These are phyloP conservation scores for Eupristina koningsbergeri DNA, from an alignment of 1,140 invertebrate genomes.

Conservation along the genomic window DNA sequence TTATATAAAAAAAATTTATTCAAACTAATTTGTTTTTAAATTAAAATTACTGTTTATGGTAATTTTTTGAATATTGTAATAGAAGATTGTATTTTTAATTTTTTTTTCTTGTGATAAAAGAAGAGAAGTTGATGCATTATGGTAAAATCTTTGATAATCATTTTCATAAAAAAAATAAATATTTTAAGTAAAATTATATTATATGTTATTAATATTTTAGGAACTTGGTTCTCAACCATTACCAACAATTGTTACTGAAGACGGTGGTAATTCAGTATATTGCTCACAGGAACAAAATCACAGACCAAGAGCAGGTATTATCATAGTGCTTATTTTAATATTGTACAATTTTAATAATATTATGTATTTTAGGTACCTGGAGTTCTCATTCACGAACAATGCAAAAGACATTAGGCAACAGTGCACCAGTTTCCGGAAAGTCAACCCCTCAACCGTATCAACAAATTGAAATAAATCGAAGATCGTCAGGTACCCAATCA, in stretches of 20 bases:
- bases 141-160: too few species aligned
- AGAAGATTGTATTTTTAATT: too few species aligned
- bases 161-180: too few species aligned
- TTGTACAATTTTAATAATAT: not conserved
- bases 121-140: too few species aligned
- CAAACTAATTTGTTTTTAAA: too few species aligned
- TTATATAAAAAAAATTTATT: too few species aligned
- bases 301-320: constrained; percentile 67
- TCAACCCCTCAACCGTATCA: constrained; percentile 66
- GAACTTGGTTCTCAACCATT: constrained; percentile 79
- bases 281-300: constrained; percentile 64
- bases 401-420: constrained; percentile 63
- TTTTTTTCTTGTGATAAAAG: too few species aligned
- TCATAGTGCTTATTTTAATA: too few species aligned
- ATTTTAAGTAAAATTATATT: too few species aligned
- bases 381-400: constrained; percentile 74
- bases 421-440: constrained; percentile 66
- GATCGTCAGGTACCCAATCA: constrained; percentile 68
- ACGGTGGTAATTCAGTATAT: constrained; percentile 63
- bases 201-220: constrained; percentile 63
- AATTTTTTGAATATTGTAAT: too few species aligned
- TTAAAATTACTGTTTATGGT: too few species aligned
- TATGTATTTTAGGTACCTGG: constrained; percentile 76
- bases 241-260: constrained; percentile 74
- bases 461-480: constrained; percentile 60